A percentile compares a stretch with the other conserved stretches of the same genome.
Conservation (phyloP, 2,797 vertebrate species). For the Thalassophryne amazonica region DNA sequence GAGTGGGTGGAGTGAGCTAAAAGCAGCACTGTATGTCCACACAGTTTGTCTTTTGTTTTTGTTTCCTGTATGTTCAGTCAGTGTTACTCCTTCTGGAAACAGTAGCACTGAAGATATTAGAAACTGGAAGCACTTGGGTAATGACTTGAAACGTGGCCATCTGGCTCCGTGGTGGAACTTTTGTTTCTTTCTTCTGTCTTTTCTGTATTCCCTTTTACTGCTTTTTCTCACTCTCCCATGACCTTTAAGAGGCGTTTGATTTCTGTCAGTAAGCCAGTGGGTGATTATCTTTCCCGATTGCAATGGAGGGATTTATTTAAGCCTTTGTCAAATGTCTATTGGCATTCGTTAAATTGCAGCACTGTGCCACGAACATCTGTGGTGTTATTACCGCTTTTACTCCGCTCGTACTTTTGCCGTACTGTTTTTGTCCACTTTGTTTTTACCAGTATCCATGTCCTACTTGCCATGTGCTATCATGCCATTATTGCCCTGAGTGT, state of each 20-base stretch:
- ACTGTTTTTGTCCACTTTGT: neutral
- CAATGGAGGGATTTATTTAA: constrained; percentile 24
- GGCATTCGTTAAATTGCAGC: constrained; percentile 27
- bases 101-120: constrained; percentile 43
- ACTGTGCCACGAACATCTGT: neutral
- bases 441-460: too few species aligned
- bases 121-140: constrained; percentile 59
- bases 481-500: too few species aligned
- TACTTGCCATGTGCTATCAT: neutral
- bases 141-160: constrained; percentile 66
- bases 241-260: constrained; percentile 53
- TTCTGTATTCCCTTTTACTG: neutral
- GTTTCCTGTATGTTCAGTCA: constrained; percentile 11
- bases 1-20: constrained; percentile 30
- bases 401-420: neutral
- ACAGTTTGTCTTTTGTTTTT: constrained; percentile 10
- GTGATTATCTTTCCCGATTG: constrained; percentile 46
- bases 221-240: constrained; percentile 5
- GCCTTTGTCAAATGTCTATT: constrained; percentile 35
- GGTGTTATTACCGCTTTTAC: constrained; percentile 8
- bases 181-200: constrained; percentile 20
- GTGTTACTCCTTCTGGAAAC: constrained; percentile 32
- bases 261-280: constrained; percentile 36
- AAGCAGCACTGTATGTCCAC: constrained; percentile 20
- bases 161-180: constrained; percentile 38